Percentiles rank a stretch among this genome's conserved stretches.
phyloP scores from a whole-genome alignment of 1,140 invertebrate genomes.

The Brachionus paranguensis region DNA sequence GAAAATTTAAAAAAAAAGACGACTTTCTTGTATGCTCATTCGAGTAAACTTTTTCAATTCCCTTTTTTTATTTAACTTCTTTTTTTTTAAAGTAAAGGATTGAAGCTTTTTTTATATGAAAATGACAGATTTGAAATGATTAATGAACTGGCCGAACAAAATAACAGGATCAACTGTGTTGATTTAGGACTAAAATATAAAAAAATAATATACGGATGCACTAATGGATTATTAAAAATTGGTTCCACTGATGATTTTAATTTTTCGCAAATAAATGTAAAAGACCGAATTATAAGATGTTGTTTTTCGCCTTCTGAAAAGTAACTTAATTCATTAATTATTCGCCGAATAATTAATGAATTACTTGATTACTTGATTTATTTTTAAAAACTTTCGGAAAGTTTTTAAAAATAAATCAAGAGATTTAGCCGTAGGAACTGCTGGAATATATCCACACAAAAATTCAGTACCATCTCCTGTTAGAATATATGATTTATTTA shows the following conservation, averaged over 20 bases:
- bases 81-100: not conserved
- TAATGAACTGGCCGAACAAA: not conserved
- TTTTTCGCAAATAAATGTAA: not conserved
- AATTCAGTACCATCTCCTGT: not conserved
- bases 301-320: not conserved
- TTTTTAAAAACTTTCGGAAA: no score
- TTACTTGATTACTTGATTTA: no score
- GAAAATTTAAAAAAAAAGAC: conserved; percentile 17
- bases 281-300: conserved; percentile 18
- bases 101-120: not conserved
- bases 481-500: conserved; percentile 7
- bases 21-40: not conserved
- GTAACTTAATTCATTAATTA: not conserved
- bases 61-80: not conserved
- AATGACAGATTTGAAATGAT: not conserved
- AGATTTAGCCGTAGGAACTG: not conserved
- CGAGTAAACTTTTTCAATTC: not conserved
- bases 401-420: not conserved
- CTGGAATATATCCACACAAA: not conserved
- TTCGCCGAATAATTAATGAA: no score
- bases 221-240: not conserved
- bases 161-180: not conserved
- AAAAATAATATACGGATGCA: not conserved
- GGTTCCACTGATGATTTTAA: not conserved
- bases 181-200: not conserved